Base-by-base conservation (phyloP, 2,797 vertebrate species). In the Xiphorhynchus erythropygius region DNA sequence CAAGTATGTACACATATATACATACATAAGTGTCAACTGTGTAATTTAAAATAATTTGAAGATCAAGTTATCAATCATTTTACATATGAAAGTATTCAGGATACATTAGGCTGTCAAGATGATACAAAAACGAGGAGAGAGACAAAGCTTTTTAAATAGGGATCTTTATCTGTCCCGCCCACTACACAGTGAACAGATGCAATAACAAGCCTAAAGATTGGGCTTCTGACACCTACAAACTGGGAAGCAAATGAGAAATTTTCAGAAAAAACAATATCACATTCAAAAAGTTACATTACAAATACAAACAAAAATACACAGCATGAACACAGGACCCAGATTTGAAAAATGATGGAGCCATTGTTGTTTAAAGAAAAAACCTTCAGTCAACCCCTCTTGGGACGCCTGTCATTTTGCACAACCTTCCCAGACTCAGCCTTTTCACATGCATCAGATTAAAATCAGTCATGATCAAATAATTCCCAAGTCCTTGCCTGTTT, bases 371-470 rank as follows among this genome's bases (percentile, higher is more conserved):
- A 96, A 97, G 96, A 97, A 96, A 96, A 97, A 98, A 95, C 94
- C 97, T 96, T 96, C 94, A 92, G 80, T 53, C 93, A 97, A 33
- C 73, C 94, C 95, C 98, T 97, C 98, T 35, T 89, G 98, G 97
- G 98, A 98, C 4, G 37, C 75, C 96, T 98, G 97, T 97, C 97
- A 95, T 98, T 97, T 96, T 95, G 74, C 91, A 91, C 96, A 97
- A 90, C 94, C 96, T 91, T 97, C 96, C 94, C 93, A 97, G 97
- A 95, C 91, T 94, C 93, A 96, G 92, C 93, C 96, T 96, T 97
- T 98, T 97, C 97, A 96, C 97, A 96, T 96, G 96, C 97, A 97
- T 97, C 97, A 97, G 97, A 98, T 97, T 98, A 98, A 98, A 97
- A 98, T 92, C 97, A 96, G 95, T 94, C 87, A 71, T 95, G 97